A percentile compares a stretch with the other conserved stretches of the same genome.
Conservation (phyloP, 2,113 vertebrate genomes). For the Phoenicopterus ruber region DNA sequence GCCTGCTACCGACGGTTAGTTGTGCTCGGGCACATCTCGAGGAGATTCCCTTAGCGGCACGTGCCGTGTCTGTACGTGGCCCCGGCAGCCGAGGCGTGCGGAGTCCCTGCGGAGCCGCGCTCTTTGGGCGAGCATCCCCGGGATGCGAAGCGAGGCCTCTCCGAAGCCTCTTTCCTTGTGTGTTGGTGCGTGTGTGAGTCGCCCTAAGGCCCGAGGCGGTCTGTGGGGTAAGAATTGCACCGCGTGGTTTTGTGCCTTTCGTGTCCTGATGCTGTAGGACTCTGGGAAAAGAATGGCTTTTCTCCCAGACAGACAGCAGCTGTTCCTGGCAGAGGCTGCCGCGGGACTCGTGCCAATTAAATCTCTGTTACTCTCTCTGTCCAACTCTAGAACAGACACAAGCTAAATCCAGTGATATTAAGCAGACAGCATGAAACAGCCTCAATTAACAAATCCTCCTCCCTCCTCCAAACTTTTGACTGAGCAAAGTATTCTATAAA, state of each 20-base stretch:
- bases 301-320: constrained; percentile 16
- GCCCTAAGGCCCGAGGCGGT: background rate
- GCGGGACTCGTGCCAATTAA: background rate
- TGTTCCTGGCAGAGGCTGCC: background rate
- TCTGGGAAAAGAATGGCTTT: background rate
- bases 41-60: accelerated
- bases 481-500: background rate
- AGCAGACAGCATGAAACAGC: background rate
- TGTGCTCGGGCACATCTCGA: background rate
- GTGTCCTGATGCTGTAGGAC: accelerated
- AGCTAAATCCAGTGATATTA: background rate
- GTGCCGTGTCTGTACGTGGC: background rate
- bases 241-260: accelerated
- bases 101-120: background rate
- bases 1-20: accelerated
- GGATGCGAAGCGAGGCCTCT: too few relatives aligned
- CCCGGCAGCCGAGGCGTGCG: background rate
- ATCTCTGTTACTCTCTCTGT: background rate
- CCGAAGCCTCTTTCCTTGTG: too few relatives aligned
- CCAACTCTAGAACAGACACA: background rate
- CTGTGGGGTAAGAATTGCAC: background rate
- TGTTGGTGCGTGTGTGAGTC: too few relatives aligned
- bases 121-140: accelerated
- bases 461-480: background rate
- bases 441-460: background rate